A percentile compares a stretch with the other conserved stretches of the same genome.
Evolutionary conservation across 2,888 invertebrate species (phyloP).

Genomic region (Stenoptilia bipunctidactyla): DNA sequence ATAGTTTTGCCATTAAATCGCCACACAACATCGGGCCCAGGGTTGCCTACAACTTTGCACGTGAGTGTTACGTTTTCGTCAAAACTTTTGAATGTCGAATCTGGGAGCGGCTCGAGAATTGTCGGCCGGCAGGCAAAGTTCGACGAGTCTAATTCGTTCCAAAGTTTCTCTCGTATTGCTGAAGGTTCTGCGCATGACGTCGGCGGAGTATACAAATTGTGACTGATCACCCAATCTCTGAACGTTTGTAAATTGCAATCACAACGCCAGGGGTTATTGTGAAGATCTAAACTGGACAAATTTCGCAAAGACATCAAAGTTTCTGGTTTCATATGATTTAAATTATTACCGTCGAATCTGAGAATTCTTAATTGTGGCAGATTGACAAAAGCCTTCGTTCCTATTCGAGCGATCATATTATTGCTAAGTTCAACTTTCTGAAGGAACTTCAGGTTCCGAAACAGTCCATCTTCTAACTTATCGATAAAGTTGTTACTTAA

Average conservation of each 20-base stretch:
- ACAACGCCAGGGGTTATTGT: slow-evolving; percentile 90
- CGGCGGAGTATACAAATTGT: slow-evolving; percentile 81
- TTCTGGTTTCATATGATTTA: slow-evolving; percentile 77
- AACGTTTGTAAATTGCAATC: slow-evolving; percentile 87
- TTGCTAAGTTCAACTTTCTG: slow-evolving; percentile 84
- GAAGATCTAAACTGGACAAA: slow-evolving; percentile 80
- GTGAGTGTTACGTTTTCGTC: slow-evolving; percentile 80
- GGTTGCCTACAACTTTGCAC: slow-evolving; percentile 83
- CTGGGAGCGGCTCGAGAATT: slow-evolving; percentile 75
- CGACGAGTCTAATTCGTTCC: slow-evolving; percentile 79
- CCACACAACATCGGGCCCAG: slow-evolving; percentile 83
- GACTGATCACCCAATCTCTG: slow-evolving; percentile 80
- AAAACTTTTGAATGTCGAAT: slow-evolving; percentile 74
- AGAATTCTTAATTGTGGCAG: slow-evolving; percentile 78
- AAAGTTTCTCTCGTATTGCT: slow-evolving; percentile 76
- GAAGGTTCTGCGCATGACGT: slow-evolving; percentile 81
- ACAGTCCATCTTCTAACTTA: slow-evolving; percentile 79
- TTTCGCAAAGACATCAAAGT: slow-evolving; percentile 77
- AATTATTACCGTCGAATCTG: slow-evolving; percentile 81
- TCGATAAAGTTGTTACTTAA: slow-evolving; percentile 83
- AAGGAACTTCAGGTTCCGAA: slow-evolving; percentile 79
- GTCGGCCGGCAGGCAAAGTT: slow-evolving; percentile 88
- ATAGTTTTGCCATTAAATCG: slow-evolving; percentile 75
- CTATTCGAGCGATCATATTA: slow-evolving; percentile 80
- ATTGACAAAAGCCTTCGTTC: slow-evolving; percentile 78